Evolutionary conservation across 2,113 vertebrate species (phyloP).

Genomic region (Gnathonemus longibarbis): DNA sequence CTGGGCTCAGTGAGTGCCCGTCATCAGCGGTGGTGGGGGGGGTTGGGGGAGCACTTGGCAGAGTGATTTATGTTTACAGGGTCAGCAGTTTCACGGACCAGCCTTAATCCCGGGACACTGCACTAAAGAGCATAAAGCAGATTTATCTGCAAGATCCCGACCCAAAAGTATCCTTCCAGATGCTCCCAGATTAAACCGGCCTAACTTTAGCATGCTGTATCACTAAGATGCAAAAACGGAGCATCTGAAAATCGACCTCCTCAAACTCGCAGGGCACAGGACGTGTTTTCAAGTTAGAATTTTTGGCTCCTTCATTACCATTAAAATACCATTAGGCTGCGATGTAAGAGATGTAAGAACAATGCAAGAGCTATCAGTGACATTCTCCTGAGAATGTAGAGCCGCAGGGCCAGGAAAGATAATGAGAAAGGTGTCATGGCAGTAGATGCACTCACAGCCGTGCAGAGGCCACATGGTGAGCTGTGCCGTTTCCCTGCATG

Average conservation of each 20-base stretch:
- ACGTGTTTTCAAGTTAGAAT: background rate
- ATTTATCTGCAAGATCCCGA: background rate
- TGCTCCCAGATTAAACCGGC: background rate
- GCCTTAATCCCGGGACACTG: background rate
- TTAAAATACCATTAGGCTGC: background rate
- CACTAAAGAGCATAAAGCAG: background rate
- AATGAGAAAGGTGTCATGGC: background rate
- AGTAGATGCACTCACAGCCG: background rate
- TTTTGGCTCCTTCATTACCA: background rate
- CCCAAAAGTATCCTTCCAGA: background rate
- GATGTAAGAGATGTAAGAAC: background rate
- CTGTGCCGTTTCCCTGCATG: background rate
- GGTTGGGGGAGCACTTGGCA: background rate
- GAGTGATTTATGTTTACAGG: background rate
- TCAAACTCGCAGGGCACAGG: background rate
- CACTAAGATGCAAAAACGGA: background rate
- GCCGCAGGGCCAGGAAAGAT: background rate
- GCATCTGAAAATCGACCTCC: background rate
- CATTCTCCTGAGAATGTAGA: background rate
- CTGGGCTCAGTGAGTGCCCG: background rate
- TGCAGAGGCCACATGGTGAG: background rate
- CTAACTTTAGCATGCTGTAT: background rate
- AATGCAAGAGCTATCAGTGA: background rate
- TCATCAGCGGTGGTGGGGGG: background rate
- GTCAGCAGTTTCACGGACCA: slow-evolving; percentile 4